phyloP scores from a whole-genome alignment of 2,888 invertebrate genomes.

The Athetis lepigone region DNA sequence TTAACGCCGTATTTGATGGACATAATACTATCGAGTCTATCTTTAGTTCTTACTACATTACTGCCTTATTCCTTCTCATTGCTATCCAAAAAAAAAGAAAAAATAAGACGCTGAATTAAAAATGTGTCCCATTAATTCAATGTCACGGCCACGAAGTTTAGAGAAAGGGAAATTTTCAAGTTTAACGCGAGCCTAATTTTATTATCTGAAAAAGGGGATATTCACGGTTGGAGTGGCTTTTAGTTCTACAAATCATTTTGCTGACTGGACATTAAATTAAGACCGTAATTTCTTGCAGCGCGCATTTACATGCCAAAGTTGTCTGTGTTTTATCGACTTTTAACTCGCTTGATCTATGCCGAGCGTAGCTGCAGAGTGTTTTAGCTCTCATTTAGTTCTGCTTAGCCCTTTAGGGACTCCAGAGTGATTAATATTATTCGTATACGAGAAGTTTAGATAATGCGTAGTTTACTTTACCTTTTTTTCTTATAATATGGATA shows the following conservation, averaged over 20 bases:
- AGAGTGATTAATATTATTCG: constrained; percentile 25
- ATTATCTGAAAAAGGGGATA: constrained; percentile 30
- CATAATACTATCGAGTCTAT: neutral
- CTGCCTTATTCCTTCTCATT: constrained; percentile 10
- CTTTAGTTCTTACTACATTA: neutral
- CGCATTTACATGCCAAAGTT: constrained; percentile 51
- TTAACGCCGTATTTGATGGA: neutral
- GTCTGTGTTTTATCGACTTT: constrained; percentile 56
- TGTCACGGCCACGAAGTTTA: constrained; percentile 38
- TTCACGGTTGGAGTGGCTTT: constrained; percentile 22
- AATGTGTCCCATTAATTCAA: constrained; percentile 44
- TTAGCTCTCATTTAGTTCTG: constrained; percentile 24
- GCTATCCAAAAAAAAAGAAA: constrained; percentile 1
- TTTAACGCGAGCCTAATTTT: constrained; percentile 22
- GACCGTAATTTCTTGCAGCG: constrained; percentile 52
- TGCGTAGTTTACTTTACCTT: constrained; percentile 1
- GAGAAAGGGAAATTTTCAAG: constrained; percentile 25
- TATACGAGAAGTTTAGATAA: constrained; percentile 14
- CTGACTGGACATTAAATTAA: constrained; percentile 44
- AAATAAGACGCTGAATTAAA: constrained; percentile 15
- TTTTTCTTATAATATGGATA: neutral
- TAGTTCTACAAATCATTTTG: constrained; percentile 55
- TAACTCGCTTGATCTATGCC: constrained; percentile 47
- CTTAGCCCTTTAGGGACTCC: constrained; percentile 10
- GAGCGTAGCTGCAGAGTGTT: constrained; percentile 21